Evolutionary conservation across 37 sponge, comb jelly and placozoan genomes (phyloP).

Genomic region (Crambe crambe): DNA sequence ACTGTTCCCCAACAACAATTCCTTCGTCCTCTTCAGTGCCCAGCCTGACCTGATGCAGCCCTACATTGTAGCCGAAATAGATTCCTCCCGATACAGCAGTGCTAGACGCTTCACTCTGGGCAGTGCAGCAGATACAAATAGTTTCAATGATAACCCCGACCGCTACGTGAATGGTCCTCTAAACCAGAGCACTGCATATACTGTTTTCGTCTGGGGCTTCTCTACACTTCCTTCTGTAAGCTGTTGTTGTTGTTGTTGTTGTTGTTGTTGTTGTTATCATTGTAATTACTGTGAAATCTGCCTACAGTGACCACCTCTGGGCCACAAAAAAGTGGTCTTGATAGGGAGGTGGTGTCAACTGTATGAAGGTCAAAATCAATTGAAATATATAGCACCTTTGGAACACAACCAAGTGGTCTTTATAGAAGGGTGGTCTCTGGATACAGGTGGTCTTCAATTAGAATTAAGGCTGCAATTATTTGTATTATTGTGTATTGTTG

Average conservation of each 20-base stretch:
- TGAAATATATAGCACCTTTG: too few species aligned
- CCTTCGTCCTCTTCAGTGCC: conserved; percentile 22
- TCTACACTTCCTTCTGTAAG: conserved; percentile 5
- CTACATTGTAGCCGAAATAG: conserved; percentile 42
- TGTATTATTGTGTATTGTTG: too few species aligned
- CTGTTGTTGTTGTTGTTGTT: not conserved
- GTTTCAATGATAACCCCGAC: not conserved
- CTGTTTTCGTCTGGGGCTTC: conserved; percentile 37
- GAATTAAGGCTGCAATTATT: too few species aligned
- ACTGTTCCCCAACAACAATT: conserved; percentile 5
- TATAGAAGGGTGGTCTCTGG: too few species aligned
- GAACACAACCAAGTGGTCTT: too few species aligned
- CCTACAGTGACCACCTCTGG: not conserved
- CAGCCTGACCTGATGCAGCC: not conserved
- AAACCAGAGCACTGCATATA: not conserved
- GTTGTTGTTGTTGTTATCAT: not conserved
- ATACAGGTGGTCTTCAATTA: too few species aligned
- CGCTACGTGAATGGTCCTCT: conserved; percentile 21
- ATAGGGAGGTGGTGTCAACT: too few species aligned
- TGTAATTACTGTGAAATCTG: not conserved
- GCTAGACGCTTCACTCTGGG: conserved; percentile 21
- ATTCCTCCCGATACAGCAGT: not conserved
- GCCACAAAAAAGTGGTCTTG: too few species aligned
- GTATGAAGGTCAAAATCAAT: too few species aligned
- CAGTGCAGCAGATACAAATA: not conserved